Conservation (phyloP, 1,140 invertebrate genomes). For the Drosophila carrolli region DNA sequence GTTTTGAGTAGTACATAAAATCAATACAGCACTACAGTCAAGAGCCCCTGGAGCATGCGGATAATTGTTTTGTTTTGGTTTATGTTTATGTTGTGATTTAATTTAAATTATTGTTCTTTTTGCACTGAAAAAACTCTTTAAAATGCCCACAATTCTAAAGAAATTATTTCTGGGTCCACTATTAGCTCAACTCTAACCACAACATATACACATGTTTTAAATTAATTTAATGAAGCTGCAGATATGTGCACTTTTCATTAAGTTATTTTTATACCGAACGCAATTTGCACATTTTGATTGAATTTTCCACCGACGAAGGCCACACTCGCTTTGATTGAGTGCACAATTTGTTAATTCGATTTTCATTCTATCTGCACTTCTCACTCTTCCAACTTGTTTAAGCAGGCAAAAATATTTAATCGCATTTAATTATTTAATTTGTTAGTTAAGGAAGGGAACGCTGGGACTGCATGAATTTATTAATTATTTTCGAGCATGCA, state of each 20-base stretch:
- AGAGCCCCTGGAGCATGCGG: too few relatives aligned
- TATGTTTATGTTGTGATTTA: too few relatives aligned
- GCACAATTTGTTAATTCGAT: slow-evolving; percentile 76
- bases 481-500: slow-evolving; percentile 37
- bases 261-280: slow-evolving; percentile 41
- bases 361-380: slow-evolving; percentile 37
- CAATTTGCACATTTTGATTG: slow-evolving; percentile 65
- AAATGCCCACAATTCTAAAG: background rate
- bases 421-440: slow-evolving; percentile 81
- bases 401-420: slow-evolving; percentile 60
- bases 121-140: too few relatives aligned
- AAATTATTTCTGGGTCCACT: background rate
- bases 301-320: slow-evolving; percentile 48
- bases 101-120: too few relatives aligned
- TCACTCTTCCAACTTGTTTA: slow-evolving; percentile 11
- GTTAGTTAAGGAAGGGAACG: slow-evolving; percentile 39
- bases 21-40: too few relatives aligned
- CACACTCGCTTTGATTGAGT: slow-evolving; percentile 67
- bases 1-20: background rate
- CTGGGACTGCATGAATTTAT: slow-evolving; percentile 24
- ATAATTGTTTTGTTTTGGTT: too few relatives aligned
- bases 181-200: background rate
- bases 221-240: slow-evolving; percentile 56
- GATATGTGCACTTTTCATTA: slow-evolving; percentile 60
- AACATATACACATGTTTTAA: slow-evolving; percentile 14